Base-by-base conservation (phyloP, 2,797 vertebrate species). In the Manis pentadactyla region DNA sequence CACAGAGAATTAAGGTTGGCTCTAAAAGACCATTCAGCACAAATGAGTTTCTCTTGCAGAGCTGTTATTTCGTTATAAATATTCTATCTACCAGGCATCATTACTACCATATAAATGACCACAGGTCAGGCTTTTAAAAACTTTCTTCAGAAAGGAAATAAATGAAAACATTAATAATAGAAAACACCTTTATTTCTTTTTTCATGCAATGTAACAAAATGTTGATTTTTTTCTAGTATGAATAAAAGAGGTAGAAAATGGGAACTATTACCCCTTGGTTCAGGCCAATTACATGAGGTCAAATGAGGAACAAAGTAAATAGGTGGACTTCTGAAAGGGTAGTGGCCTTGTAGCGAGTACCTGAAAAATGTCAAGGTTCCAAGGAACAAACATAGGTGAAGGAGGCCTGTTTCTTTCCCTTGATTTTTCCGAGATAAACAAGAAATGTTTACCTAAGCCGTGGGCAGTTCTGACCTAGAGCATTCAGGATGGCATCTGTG, bases 381-480 rank as follows among this genome's bases (percentile, higher is more conserved):
- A 86, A 84, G 46, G n/a, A 90, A 75, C 69, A 90, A 77, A 51
- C 49, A 78, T 1, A 10, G n/a, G 19, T 64, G 23, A 87, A 68
- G 37, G 19, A 82, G 23, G 7, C 12, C 49, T 92, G 46, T 79
- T 86, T 13, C 39, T 92, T 78, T 81, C 55, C 69, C 27, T 11
- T 81, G 49, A 75, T 46, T 93, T 74, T 92, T 93, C 73, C 73
- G 18, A 53, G 8, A 39, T 87, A 78, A 78, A 92, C 17, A 95
- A 89, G 4, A 92, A 78, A 25, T 1, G 93, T 97, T 98, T 98
- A 99, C 99, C 99, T 99, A 97, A 99, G 99, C 90, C 99, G 98
- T 0, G 99, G 99, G 97, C 99, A 99, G 98, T 99, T 99, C 98
- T 99, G 99, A 92, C 99, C 99, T 98, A 99, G 99, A 74, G 99